Conservation (phyloP, 1,140 invertebrate genomes). For the Leptinotarsa undecemlineata region DNA sequence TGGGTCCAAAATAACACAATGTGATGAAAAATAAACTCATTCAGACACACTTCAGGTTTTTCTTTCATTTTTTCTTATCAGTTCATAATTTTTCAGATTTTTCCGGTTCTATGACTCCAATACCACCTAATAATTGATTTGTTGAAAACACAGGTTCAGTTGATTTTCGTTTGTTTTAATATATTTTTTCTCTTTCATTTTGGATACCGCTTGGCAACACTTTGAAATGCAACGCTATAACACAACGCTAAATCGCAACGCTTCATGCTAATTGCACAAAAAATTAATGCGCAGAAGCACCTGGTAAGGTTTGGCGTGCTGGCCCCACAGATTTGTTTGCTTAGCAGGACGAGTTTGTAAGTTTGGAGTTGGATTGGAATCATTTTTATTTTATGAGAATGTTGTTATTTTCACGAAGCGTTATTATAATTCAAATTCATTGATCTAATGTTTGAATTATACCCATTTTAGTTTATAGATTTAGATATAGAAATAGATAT, state of each 20-base stretch:
- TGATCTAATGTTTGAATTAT: no score
- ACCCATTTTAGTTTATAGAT: no score
- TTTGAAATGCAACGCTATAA: conserved; percentile 2
- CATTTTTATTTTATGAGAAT: background rate
- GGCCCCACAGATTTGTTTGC: conserved; percentile 54
- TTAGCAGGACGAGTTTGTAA: conserved; percentile 45
- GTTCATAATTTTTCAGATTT: conserved; percentile 52
- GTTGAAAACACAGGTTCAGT: conserved; percentile 46
- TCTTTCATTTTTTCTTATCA: conserved; percentile 14
- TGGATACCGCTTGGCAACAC: conserved; percentile 48
- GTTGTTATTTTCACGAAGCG: background rate
- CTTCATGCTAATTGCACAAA: conserved; percentile 48
- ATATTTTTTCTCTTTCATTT: conserved; percentile 48
- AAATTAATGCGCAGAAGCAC: conserved; percentile 45
- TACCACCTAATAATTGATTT: conserved; percentile 47
- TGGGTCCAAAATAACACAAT: conserved; percentile 36
- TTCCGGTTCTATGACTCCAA: conserved; percentile 54
- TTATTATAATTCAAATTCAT: no score
- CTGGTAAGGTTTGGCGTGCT: conserved; percentile 53
- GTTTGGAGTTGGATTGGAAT: conserved; percentile 28
- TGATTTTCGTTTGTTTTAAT: conserved; percentile 24
- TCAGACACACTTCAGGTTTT: conserved; percentile 22
- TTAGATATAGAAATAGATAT: no score
- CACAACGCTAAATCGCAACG: conserved; percentile 33
- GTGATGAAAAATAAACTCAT: conserved; percentile 34